A percentile compares a stretch with the other conserved stretches of the same genome.
These are phyloP conservation scores for Microctonus aethiopoides DNA, from an alignment of 2,888 invertebrate species.

Conservation along the genomic window DNA sequence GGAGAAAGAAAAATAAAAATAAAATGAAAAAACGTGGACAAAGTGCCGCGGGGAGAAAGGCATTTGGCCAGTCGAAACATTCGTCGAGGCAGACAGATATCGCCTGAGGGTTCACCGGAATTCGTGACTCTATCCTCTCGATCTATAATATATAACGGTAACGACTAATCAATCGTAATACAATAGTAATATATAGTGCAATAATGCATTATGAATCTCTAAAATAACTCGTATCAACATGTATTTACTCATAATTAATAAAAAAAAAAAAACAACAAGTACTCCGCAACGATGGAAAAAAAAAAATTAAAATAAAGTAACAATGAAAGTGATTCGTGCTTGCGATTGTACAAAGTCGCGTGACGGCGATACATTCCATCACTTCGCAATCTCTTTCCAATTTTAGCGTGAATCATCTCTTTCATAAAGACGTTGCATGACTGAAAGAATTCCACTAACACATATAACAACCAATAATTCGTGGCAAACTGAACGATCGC, in stretches of 20 bases:
- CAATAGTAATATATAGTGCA: neutral
- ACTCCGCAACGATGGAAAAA: too few species aligned
- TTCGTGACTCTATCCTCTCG: neutral
- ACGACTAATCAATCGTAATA: neutral
- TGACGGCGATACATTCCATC: slow-evolving; percentile 9
- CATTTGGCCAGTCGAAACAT: slow-evolving; percentile 26
- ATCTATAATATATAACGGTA: slow-evolving; percentile 1
- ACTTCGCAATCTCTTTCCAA: neutral
- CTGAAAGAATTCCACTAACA: slow-evolving; percentile 17
- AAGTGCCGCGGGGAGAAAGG: slow-evolving; percentile 9
- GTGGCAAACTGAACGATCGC: slow-evolving; percentile 1
- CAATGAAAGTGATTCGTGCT: neutral
- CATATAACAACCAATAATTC: slow-evolving; percentile 11
- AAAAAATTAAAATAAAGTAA: neutral
- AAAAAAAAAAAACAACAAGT: too few species aligned
- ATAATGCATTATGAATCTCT: too few species aligned
- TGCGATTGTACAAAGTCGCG: neutral
- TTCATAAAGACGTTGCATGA: slow-evolving; percentile 7
- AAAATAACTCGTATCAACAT: too few species aligned
- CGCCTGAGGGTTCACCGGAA: neutral
- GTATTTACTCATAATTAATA: too few species aligned
- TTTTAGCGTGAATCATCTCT: slow-evolving; percentile 5
- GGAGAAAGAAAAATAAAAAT: slow-evolving; percentile 14
- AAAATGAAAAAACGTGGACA: slow-evolving; percentile 7
- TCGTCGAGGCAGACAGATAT: slow-evolving; percentile 1